Base-by-base conservation (phyloP, 2,888 invertebrate species). In the Nemapogon koenigi region DNA sequence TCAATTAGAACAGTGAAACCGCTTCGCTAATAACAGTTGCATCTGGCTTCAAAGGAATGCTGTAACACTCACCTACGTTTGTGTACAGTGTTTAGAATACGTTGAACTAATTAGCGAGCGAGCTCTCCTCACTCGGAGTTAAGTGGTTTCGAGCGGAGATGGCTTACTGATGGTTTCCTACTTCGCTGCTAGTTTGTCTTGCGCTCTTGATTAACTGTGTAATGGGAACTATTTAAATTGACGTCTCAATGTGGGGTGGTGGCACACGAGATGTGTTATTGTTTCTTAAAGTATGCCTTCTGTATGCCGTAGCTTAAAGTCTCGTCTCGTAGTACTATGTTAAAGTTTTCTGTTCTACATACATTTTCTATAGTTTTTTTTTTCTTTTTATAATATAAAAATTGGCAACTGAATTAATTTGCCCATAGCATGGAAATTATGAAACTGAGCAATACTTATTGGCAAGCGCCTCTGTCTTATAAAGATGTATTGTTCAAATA, bases 151-250 rank as follows among this genome's bases (percentile, higher is more conserved):
- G 49, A 46, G 53, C 58, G 53, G 56, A 57, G 59, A 46, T 61
- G 58, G 53, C 50, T 53, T 53, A 51, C 55, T 57, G 62, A 63
- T 62, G 59, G 59, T 53, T 62, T 61, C 62, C 59, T 62, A 49
- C 51, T 46, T 46, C 59, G 57, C 55, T 60, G 57, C 56, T 57
- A 63, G 61, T 67, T 64, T 59, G 59, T 59, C 59, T 62, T 58
- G 55, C 59, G 62, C 59, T 59, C 58, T 60, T 63, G 56, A 63
- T 65, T 62, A 62, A 57, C 49, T 56, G 49, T 53, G 50, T 63
- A 61, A 63, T 61, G 59, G 54, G 52, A 55, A 49, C 49, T 46
- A 50, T 49, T 58, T 50, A 49, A 57, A 59, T 62, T 53, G 55
- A 53, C 57, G 53, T 55, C 51, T 36, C 19, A 36, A 30, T 35